phyloP scores from a whole-genome alignment of 2,797 vertebrate species.

The Xenops minutus region DNA sequence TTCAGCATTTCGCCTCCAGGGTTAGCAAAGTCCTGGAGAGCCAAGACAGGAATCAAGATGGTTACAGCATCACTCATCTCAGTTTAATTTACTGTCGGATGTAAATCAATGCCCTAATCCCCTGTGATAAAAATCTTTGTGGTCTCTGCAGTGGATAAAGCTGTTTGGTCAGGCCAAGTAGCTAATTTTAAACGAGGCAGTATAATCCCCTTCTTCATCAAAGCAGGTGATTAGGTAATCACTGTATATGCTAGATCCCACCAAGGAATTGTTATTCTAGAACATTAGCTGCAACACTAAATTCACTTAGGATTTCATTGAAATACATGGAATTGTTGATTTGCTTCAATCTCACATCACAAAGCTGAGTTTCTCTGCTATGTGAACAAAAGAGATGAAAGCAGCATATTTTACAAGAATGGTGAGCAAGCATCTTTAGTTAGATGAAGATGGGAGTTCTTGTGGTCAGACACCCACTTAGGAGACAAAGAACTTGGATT shows the following conservation, averaged over 20 bases:
- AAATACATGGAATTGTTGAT: not conserved
- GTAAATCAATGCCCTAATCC: not conserved
- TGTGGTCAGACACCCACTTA: not conserved
- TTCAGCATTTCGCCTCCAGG: not conserved
- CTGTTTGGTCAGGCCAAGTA: not conserved
- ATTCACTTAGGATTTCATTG: not conserved
- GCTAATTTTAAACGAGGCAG: not conserved
- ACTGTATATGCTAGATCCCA: not conserved
- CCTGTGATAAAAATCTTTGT: not conserved
- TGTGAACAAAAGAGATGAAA: not conserved
- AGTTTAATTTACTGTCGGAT: constrained; percentile 4
- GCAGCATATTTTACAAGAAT: not conserved
- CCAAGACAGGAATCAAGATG: not conserved
- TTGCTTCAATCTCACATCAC: not conserved
- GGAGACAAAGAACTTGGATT: not conserved
- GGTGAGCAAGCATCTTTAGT: not conserved
- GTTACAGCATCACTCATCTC: not conserved
- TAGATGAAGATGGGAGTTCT: not conserved
- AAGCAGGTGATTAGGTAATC: not conserved
- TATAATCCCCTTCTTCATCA: not conserved
- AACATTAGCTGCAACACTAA: not conserved
- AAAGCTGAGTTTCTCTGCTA: not conserved
- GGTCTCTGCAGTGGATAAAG: not conserved
- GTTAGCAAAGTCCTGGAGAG: not conserved
- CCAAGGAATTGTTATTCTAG: not conserved